Evolutionary conservation across 2,888 invertebrate genomes (phyloP), one percentile per base, ranked within the genome.

Genomic region (Petrolisthes cinctipes): DNA sequence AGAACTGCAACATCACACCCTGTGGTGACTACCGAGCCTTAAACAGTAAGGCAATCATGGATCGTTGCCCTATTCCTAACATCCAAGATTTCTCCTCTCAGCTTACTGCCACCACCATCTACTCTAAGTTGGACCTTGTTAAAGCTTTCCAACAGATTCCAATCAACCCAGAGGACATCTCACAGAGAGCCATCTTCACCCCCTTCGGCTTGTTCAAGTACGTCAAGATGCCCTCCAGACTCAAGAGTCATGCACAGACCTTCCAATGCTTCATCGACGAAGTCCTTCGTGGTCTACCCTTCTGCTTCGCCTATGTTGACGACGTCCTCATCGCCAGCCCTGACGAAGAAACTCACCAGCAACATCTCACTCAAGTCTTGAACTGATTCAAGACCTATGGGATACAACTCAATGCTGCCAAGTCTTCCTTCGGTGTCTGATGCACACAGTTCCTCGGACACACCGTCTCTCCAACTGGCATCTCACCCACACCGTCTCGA

Each of bases 191-290:
- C 54, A 71, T 88, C 37, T 68, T 73, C 0, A 88, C 88, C 17
- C 83, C 84, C 6, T 81, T 85, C 68, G 80, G 80, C 11, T 54
- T 75, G 71, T 87, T 71, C 53, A 83, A 87, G 71, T 87, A 83
- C 53, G 1, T 83, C 9, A 56, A 4, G 23, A 86, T 86, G 76
- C 82, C 82, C 6, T 76, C 53, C 17, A 17, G 76, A 4, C 20
- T 76, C 14, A 14, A 11, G 53, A 80, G 56, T 56, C 17, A 54
- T 4, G 66, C 66, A 7, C 66, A 66, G 14, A 14, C 66, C 14
- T 66, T 66, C 66, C 66, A 66, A 66, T 14, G 79, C 54, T 57
- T 80, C 57, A 80, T 80, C 4, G 56, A 80, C 56, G 57, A 54
- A n/a, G 79, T 57, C n/a, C 5, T 20, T 9, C 14, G 79, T n/a